Evolutionary conservation across 2,797 vertebrate species (phyloP).

Genomic region (Enteromius argenteus): DNA sequence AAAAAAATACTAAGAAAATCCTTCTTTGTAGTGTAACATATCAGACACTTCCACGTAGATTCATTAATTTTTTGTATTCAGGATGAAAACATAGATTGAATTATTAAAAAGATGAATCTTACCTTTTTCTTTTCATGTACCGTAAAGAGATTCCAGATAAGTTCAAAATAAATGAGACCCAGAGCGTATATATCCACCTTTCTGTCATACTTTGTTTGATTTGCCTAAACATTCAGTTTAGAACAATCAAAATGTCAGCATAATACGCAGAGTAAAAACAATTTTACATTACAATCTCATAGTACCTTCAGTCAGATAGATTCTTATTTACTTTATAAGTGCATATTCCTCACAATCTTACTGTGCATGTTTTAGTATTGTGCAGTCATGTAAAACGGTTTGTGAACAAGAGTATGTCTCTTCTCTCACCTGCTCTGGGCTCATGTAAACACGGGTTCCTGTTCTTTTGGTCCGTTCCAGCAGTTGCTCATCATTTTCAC

Average conservation of each 20-base stretch:
- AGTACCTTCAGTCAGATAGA: too few relatives aligned
- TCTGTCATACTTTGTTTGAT: constrained; percentile 60
- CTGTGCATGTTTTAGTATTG: neutral
- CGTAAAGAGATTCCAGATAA: constrained; percentile 71
- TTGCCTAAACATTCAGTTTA: too few relatives aligned
- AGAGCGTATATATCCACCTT: constrained; percentile 81
- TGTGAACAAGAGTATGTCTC: too few relatives aligned
- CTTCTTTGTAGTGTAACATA: neutral
- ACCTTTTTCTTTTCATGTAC: constrained; percentile 5
- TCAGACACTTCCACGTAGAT: neutral
- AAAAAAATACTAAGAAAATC: neutral
- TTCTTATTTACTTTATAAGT: neutral
- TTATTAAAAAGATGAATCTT: neutral
- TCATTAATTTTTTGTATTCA: rapidly evolving
- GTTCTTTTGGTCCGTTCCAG: constrained; percentile 67
- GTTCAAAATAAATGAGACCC: constrained; percentile 79
- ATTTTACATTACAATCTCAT: neutral
- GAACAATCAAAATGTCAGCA: neutral
- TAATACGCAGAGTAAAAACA: neutral
- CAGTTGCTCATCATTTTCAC: constrained; percentile 57
- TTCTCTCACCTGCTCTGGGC: constrained; percentile 88
- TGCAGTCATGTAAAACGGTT: neutral
- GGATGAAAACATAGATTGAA: neutral
- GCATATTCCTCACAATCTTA: neutral
- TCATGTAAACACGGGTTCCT: constrained; percentile 88